Percentiles rank a stretch among this genome's conserved stretches.
These are phyloP conservation scores for Capromys pilorides DNA, from an alignment of 2,797 vertebrate species.

Conservation along the genomic window DNA sequence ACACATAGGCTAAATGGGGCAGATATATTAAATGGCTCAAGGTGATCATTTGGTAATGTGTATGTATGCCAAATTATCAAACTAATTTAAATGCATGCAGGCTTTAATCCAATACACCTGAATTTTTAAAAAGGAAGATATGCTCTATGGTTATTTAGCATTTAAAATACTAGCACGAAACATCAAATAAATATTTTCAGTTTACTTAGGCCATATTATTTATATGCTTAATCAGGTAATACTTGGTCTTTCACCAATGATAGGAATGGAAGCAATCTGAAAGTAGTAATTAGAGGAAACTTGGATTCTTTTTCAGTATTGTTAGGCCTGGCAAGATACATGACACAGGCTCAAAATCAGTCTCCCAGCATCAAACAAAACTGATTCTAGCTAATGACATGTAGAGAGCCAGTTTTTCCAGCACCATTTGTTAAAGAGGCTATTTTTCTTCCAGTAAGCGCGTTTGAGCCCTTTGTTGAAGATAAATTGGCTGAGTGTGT, in stretches of 20 bases:
- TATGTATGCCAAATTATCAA: neutral
- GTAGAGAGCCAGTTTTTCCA: no score
- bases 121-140: neutral
- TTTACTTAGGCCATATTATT: neutral
- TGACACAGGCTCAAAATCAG: neutral
- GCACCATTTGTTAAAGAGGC: no score
- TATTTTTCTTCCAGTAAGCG: no score
- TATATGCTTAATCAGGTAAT: neutral
- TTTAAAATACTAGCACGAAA: neutral
- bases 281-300: neutral
- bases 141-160: neutral
- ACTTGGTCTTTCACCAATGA: neutral
- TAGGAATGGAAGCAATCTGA: neutral
- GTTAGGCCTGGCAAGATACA: neutral
- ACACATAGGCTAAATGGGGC: neutral
- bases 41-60: neutral
- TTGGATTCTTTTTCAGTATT: conserved; percentile 4
- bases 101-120: neutral
- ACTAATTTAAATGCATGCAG: neutral
- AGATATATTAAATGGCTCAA: neutral
- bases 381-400: conserved; percentile 22
- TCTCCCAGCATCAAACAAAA: neutral
- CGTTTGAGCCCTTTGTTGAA: no score
- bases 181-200: neutral
- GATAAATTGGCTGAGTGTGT: no score